A percentile compares a stretch with the other conserved stretches of the same genome.
These are phyloP conservation scores for Lamellibrachia luymesi DNA, from an alignment of 1,140 invertebrate species.

Conservation along the genomic window DNA sequence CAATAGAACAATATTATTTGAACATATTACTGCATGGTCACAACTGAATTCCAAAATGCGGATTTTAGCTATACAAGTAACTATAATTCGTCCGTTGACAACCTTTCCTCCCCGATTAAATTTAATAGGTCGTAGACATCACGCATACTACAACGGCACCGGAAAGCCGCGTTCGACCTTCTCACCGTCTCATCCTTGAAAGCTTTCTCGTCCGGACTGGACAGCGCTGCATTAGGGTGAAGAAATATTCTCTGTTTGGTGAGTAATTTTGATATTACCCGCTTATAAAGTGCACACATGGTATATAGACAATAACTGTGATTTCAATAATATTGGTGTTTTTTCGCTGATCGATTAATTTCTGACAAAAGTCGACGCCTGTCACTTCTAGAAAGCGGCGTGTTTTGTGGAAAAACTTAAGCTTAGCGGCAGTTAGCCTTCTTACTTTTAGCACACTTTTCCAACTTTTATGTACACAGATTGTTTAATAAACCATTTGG, in stretches of 20 bases:
- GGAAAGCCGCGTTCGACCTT: background rate
- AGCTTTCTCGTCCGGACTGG: background rate
- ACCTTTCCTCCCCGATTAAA: background rate
- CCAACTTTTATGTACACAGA: background rate
- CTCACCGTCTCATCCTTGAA: background rate
- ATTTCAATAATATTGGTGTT: background rate
- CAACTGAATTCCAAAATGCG: background rate
- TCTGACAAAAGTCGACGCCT: background rate
- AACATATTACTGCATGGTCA: background rate
- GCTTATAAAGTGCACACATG: background rate
- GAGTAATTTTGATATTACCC: background rate
- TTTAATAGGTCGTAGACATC: slow-evolving; percentile 5
- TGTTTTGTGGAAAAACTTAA: background rate
- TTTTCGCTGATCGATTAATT: background rate
- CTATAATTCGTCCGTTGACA: background rate
- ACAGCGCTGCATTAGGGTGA: background rate
- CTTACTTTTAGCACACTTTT: background rate
- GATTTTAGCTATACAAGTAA: background rate
- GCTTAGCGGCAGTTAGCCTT: no score
- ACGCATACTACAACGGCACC: background rate
- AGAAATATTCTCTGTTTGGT: background rate
- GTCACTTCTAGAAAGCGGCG: background rate
- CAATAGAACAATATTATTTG: background rate
- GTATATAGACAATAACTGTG: background rate
- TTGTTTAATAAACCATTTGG: background rate